Conservation (phyloP, 2,113 vertebrate genomes). For the Bufo gargarizans region DNA sequence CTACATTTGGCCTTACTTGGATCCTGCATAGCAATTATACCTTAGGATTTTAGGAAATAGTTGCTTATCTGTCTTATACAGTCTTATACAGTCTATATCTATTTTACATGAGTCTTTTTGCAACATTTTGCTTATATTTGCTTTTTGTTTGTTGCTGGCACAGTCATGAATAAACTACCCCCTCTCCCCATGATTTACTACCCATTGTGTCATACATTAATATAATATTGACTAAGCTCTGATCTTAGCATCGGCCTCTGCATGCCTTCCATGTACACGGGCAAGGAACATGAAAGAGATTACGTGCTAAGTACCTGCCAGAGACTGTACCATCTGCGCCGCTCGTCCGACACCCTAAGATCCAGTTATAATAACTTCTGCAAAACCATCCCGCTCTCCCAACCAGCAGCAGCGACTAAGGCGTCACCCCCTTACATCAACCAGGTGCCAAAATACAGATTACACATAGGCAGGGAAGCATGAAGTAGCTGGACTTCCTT, state of each 20-base stretch:
- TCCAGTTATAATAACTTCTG: neutral
- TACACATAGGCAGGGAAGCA: conserved; percentile 64
- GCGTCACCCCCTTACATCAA: neutral
- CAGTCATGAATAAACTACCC: neutral
- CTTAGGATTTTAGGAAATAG: too few relatives aligned
- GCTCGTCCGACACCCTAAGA: conserved; percentile 40
- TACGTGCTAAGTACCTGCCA: conserved; percentile 50
- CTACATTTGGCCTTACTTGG: too few relatives aligned
- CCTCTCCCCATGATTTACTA: neutral
- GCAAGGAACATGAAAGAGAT: conserved; percentile 53
- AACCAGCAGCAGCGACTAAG: neutral
- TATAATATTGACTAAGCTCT: conserved; percentile 38
- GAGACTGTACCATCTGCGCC: neutral
- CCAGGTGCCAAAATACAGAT: conserved; percentile 58
- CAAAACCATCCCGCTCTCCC: conserved; percentile 12
- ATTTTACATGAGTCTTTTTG: neutral
- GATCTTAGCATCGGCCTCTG: conserved; percentile 30
- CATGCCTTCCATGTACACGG: conserved; percentile 34
- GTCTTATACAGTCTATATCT: neutral
- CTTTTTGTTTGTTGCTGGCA: neutral
- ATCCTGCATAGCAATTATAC: too few relatives aligned
- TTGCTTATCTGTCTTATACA: neutral
- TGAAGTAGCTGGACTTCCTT: conserved; percentile 65
- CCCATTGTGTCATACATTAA: neutral
- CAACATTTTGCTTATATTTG: neutral